These are phyloP conservation scores for Takifugu rubripes DNA, from an alignment of 2,797 vertebrate genomes.

Conservation along the genomic window DNA sequence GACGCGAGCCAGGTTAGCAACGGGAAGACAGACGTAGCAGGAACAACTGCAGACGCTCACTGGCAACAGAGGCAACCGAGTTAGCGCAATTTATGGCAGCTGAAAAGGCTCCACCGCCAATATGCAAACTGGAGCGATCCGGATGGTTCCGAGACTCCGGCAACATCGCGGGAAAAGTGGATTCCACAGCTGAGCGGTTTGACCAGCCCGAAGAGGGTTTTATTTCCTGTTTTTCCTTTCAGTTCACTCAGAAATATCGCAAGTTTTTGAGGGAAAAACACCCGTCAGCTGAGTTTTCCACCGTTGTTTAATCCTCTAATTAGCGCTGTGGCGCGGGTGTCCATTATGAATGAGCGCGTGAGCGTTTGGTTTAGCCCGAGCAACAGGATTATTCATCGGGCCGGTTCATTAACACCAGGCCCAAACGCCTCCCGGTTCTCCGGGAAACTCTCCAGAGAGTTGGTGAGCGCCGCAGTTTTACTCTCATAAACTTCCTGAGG, in stretches of 20 bases:
- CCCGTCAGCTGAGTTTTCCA: no score
- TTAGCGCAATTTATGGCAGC: no score
- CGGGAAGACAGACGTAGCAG: no score
- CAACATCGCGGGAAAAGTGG: no score
- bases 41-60: no score
- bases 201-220: no score
- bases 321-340: slow-evolving; percentile 17
- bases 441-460: slow-evolving; percentile 39
- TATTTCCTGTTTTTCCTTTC: no score
- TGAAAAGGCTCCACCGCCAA: background rate
- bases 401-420: slow-evolving; percentile 61
- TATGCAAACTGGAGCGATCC: slow-evolving; percentile 14
- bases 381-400: slow-evolving; percentile 53
- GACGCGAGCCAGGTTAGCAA: no score
- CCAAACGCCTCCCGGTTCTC: slow-evolving; percentile 19
- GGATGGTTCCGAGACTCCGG: background rate
- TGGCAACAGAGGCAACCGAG: no score
- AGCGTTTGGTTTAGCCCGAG: slow-evolving; percentile 46
- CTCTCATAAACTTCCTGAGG: background rate
- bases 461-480: background rate
- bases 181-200: no score
- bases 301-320: slow-evolving; percentile 3
- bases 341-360: slow-evolving; percentile 61
- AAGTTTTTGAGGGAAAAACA: no score
- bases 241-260: no score